Evolutionary conservation across 2,797 vertebrate genomes (phyloP).

Genomic region (Cirrhinus molitorella): DNA sequence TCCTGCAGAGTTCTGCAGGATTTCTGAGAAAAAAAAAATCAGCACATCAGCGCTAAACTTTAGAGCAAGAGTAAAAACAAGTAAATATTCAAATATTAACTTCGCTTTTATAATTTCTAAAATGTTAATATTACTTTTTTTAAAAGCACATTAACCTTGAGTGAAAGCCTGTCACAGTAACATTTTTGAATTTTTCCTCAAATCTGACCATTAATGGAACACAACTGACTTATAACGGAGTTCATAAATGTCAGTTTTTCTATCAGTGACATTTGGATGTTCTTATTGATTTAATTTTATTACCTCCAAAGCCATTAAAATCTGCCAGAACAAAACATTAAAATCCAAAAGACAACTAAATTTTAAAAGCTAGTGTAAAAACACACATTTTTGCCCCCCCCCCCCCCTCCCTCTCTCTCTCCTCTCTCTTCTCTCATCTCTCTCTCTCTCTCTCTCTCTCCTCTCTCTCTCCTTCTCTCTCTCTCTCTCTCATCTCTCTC

Average conservation of each 20-base stretch:
- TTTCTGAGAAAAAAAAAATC: not conserved
- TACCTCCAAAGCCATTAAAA: constrained; percentile 30
- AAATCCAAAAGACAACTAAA: constrained; percentile 14
- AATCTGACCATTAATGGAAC: constrained; percentile 42
- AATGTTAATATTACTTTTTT: not conserved
- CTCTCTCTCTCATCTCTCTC: too few species aligned
- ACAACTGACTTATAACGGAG: constrained; percentile 1
- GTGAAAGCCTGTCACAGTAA: constrained; percentile 9
- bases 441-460: not conserved
- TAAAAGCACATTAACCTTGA: constrained; percentile 27
- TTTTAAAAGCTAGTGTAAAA: constrained; percentile 6
- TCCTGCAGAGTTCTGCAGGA: not conserved
- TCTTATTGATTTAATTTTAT: constrained; percentile 31
- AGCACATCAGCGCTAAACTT: not conserved
- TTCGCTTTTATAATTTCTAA: not conserved
- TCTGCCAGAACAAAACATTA: constrained; percentile 12
- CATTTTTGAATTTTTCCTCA: constrained; percentile 19
- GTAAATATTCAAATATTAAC: constrained; percentile 3
- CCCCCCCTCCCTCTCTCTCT: not conserved
- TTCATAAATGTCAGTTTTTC: constrained; percentile 42
- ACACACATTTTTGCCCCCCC: not conserved
- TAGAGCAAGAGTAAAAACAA: not conserved
- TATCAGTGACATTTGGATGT: constrained; percentile 48
- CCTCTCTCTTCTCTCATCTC: too few species aligned
- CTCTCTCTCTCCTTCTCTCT: too few species aligned